Conservation (phyloP, 92 coral and sea anemone species). For the Siderastrea siderea region DNA sequence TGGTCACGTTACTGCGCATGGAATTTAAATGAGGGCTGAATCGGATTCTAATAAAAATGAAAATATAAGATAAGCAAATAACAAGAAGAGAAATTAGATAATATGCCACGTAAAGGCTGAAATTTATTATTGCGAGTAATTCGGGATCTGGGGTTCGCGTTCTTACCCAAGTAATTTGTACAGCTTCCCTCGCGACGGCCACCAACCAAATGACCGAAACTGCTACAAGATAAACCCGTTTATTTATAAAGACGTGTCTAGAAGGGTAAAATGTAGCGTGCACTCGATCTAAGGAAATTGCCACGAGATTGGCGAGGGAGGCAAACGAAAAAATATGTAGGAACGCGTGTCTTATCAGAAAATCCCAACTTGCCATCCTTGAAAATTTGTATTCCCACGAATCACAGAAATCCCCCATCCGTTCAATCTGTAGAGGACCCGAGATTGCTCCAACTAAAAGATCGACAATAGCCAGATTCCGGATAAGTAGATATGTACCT, state of each 20-base stretch:
- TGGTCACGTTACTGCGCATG: neutral
- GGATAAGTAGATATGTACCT: conserved; percentile 1
- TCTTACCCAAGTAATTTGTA: neutral
- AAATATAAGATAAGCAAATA: neutral
- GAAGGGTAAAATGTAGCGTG: conserved; percentile 1
- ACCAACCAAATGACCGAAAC: neutral
- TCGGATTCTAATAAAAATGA: conserved; percentile 1
- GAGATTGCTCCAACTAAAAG: conserved; percentile 24
- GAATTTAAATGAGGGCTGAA: neutral
- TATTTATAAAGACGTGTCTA: neutral
- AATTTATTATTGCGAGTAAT: too few species aligned
- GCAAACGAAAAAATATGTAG: neutral
- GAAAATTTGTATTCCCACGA: neutral
- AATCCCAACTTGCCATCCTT: neutral
- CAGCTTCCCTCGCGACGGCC: neutral
- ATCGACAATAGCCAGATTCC: conserved; percentile 19
- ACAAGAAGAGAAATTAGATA: neutral
- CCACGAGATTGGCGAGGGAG: neutral
- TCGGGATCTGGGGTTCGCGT: too few species aligned
- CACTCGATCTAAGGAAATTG: neutral
- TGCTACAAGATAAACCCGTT: neutral
- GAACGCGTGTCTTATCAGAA: neutral
- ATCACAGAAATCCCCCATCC: neutral
- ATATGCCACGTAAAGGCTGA: neutral
- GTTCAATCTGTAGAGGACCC: neutral